Evolutionary conservation across 2,888 invertebrate species (phyloP).

Genomic region (Troglohyphantes excavatus): DNA sequence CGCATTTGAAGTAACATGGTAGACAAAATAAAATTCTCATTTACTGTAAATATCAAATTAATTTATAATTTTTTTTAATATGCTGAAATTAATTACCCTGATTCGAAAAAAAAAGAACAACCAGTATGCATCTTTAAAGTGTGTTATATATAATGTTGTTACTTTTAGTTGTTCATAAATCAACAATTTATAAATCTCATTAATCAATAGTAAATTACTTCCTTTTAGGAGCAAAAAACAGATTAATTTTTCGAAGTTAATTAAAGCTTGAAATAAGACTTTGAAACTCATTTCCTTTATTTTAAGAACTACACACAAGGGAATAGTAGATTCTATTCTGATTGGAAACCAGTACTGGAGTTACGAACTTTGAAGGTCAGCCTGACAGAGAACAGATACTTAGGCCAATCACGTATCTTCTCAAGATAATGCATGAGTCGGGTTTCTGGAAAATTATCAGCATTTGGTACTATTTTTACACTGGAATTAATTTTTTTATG

Average conservation of each 20-base stretch:
- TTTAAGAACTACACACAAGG: background rate
- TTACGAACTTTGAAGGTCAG: constrained; percentile 2
- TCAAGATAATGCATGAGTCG: background rate
- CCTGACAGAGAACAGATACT: background rate
- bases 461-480: background rate
- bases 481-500: background rate
- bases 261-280: background rate
- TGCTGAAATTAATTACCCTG: too few relatives aligned
- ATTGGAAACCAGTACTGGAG: background rate
- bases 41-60: too few relatives aligned
- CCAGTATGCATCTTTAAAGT: too few relatives aligned
- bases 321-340: too few relatives aligned
- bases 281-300: background rate
- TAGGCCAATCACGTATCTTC: background rate
- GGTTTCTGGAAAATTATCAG: background rate
- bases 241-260: background rate
- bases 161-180: too few relatives aligned
- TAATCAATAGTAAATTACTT: background rate
- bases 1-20: too few relatives aligned
- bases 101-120: too few relatives aligned
- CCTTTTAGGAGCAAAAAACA: background rate
- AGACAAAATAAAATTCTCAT: too few relatives aligned
- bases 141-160: too few relatives aligned
- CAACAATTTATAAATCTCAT: background rate
- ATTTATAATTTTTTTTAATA: too few relatives aligned